Evolutionary conservation across 2,797 vertebrate genomes (phyloP).

Genomic region (Dipus sagitta): DNA sequence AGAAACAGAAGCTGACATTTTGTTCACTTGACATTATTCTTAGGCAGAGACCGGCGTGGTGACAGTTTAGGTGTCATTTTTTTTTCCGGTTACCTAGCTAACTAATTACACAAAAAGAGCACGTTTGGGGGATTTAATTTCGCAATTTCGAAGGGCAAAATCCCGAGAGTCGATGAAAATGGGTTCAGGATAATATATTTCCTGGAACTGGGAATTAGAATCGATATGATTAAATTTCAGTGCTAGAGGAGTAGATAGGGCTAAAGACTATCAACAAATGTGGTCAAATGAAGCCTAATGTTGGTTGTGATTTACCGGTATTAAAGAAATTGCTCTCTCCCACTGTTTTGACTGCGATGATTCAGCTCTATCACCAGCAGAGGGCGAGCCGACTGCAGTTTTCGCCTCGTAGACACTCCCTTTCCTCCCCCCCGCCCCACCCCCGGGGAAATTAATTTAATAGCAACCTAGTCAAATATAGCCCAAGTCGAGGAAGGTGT

Average conservation of each 20-base stretch:
- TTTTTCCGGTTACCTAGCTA: slow-evolving; percentile 70
- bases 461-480: slow-evolving; percentile 63
- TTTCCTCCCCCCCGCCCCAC: background rate
- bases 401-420: slow-evolving; percentile 59
- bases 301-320: slow-evolving; percentile 18
- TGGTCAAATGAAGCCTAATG: slow-evolving; percentile 29
- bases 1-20: slow-evolving; percentile 29
- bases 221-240: slow-evolving; percentile 21
- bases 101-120: slow-evolving; percentile 58
- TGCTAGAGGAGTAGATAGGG: background rate
- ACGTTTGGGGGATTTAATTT: background rate
- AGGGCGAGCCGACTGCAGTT: slow-evolving; percentile 75
- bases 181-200: background rate
- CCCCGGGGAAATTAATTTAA: slow-evolving; percentile 73
- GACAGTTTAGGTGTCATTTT: slow-evolving; percentile 48
- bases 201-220: too few species aligned
- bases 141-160: background rate
- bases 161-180: slow-evolving; percentile 38
- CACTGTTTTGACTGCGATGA: background rate
- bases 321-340: background rate
- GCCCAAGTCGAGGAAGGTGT: slow-evolving; percentile 51
- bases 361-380: slow-evolving; percentile 76
- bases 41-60: background rate
- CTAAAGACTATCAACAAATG: background rate
- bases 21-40: slow-evolving; percentile 47